Evolutionary conservation across 2,797 vertebrate genomes (phyloP).

Genomic region (Poecile montanus): DNA sequence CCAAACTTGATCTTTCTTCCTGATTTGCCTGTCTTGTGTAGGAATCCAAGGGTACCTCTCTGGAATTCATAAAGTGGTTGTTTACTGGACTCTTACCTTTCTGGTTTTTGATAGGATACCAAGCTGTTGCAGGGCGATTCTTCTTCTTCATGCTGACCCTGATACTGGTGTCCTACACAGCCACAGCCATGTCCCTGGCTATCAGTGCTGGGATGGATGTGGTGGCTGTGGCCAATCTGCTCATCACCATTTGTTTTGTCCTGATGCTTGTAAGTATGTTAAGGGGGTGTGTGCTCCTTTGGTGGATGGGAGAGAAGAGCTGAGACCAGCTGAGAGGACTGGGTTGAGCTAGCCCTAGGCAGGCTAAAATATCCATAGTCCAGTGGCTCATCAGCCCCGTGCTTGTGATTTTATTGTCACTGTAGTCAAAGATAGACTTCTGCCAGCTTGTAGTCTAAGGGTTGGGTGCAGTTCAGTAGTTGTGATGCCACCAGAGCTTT

Average conservation of each 20-base stretch:
- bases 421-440: background rate
- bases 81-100: background rate
- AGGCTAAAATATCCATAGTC: background rate
- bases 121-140: slow-evolving; percentile 49
- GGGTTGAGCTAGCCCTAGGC: background rate
- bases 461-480: background rate
- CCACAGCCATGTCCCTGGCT: slow-evolving; percentile 71
- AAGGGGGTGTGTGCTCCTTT: background rate
- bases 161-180: slow-evolving; percentile 65
- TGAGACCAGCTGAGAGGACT: background rate
- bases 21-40: background rate
- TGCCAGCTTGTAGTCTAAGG: background rate
- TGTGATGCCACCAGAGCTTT: background rate
- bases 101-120: slow-evolving; percentile 56
- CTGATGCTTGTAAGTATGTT: slow-evolving; percentile 73
- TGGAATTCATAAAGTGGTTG: background rate
- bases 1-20: background rate
- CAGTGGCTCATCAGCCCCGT: background rate
- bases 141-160: slow-evolving; percentile 72
- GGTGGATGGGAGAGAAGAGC: background rate
- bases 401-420: background rate
- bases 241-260: slow-evolving; percentile 72
- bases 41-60: background rate
- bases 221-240: slow-evolving; percentile 67
- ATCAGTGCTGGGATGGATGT: slow-evolving; percentile 74